Base-by-base conservation (phyloP, 2,888 invertebrate genomes). In the Smittia aterrima region DNA sequence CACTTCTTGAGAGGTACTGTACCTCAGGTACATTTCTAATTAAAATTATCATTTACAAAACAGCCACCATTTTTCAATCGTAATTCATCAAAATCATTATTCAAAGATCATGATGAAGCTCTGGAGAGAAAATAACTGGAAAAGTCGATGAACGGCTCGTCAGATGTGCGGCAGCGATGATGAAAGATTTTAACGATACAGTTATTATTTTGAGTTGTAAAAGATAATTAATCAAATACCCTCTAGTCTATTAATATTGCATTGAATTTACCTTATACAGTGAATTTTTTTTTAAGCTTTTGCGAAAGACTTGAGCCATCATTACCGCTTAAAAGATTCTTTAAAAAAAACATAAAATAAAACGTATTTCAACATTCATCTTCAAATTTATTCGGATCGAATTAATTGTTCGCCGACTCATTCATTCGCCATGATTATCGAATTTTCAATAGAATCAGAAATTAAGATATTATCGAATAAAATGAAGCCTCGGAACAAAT, bases 181-280 rank as follows among this genome's bases (percentile, higher is more conserved):
- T 47, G n/a, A n/a, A 47, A 47, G 11, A 11, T 32, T 6, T 47
- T 47, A 47, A 47, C 3, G 32, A 3, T 6, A 47, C 2, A 47
- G 2, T 13, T 47, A 47, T n/a, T n/a, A n/a, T 47, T 47, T 41
- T 70, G 27, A 54, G 53, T 70, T 70, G 25, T 53, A 27, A 25
- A 27, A 54, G 20, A 47, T 70, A 70, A 70, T 70, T 70, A 70
- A 70, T 70, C 70, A 70, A 70, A 54, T 7, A 18, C 16, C 22
- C n/a, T 1, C 11, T 58, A 1, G 22, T n/a, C n/a, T n/a, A 18
- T 58, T 18, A 1, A 7, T 6, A 3, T 58, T 11, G 9, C 18
- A 18, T 58, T 58, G 58, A 58, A 58, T 58, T 58, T 6, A 58
- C 2, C 16, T 47, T 32, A 6, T 9, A 32, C n/a, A 47, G 53